These are phyloP conservation scores for Lottia gigantea DNA, from an alignment of 2,888 invertebrate genomes.

Conservation along the genomic window DNA sequence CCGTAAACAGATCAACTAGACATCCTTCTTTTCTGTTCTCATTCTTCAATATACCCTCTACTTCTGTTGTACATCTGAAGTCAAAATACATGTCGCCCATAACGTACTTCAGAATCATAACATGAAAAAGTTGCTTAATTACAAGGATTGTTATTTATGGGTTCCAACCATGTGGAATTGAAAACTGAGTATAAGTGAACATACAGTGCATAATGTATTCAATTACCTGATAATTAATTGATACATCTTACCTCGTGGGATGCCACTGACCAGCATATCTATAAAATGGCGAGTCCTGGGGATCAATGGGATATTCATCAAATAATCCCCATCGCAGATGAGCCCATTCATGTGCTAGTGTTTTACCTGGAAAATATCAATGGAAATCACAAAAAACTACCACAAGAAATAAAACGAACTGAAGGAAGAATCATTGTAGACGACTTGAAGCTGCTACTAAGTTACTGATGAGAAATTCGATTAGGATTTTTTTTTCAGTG, in stretches of 20 bases:
- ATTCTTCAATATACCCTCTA: conserved; percentile 30
- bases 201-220: too few species aligned
- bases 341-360: conserved; percentile 75
- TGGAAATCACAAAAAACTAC: not conserved
- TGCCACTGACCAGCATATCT: conserved; percentile 29
- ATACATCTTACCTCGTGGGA: conserved; percentile 29
- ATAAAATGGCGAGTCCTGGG: conserved; percentile 32
- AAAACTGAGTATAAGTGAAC: too few species aligned
- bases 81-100: too few species aligned
- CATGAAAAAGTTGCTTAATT: too few species aligned
- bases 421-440: too few species aligned
- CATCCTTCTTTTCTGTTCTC: conserved; percentile 30
- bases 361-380: conserved; percentile 37
- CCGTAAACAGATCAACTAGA: conserved; percentile 32
- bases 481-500: too few species aligned
- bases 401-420: too few species aligned
- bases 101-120: too few species aligned
- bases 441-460: too few species aligned
- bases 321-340: conserved; percentile 79
- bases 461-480: too few species aligned
- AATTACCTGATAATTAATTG: not conserved
- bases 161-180: too few species aligned
- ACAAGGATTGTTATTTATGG: too few species aligned
- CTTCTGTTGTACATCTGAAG: conserved; percentile 32
- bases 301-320: conserved; percentile 71